Conservation (phyloP, 1,140 invertebrate genomes). For the Drosophila rufa region DNA sequence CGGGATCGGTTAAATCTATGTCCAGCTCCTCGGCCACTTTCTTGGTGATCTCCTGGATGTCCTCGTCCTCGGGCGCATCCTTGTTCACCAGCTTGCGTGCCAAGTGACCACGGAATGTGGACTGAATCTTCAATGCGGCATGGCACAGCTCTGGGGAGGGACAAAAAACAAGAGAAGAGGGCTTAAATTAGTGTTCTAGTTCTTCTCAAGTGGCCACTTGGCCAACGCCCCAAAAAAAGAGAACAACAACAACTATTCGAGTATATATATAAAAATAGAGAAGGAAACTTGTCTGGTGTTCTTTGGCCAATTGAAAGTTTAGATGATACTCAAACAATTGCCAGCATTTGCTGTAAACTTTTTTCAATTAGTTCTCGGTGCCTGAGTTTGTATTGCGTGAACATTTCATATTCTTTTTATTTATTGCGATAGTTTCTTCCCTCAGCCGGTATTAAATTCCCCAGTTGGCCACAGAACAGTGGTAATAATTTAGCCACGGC, state of each 20-base stretch:
- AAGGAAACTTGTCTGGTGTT: conserved; percentile 25
- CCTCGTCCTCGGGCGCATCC: conserved; percentile 85
- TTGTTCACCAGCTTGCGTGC: conserved; percentile 90
- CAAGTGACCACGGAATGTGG: conserved; percentile 96
- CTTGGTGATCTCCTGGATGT: conserved; percentile 85
- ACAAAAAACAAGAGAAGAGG: background rate
- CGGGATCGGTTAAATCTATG: conserved; percentile 93
- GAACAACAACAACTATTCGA: background rate
- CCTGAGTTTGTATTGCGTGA: background rate
- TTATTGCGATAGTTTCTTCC: conserved; percentile 14
- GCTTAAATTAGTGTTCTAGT: conserved; percentile 43
- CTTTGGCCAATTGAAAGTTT: conserved; percentile 53
- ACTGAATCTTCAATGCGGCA: conserved; percentile 96
- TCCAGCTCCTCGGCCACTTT: conserved; percentile 89
- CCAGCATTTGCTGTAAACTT: conserved; percentile 41
- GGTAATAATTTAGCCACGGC: conserved; percentile 32
- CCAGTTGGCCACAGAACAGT: conserved; percentile 11
- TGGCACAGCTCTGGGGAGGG: conserved; percentile 91
- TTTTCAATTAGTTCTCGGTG: conserved; percentile 57
- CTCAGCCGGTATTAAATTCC: background rate
- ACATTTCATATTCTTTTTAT: conserved; percentile 1
- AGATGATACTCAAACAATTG: conserved; percentile 46
- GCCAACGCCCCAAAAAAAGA: conserved; percentile 37
- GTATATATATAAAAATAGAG: background rate
- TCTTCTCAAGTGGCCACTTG: conserved; percentile 58